These are phyloP conservation scores for Chorisops tibialis DNA, from an alignment of 2,888 invertebrate genomes.

Conservation along the genomic window DNA sequence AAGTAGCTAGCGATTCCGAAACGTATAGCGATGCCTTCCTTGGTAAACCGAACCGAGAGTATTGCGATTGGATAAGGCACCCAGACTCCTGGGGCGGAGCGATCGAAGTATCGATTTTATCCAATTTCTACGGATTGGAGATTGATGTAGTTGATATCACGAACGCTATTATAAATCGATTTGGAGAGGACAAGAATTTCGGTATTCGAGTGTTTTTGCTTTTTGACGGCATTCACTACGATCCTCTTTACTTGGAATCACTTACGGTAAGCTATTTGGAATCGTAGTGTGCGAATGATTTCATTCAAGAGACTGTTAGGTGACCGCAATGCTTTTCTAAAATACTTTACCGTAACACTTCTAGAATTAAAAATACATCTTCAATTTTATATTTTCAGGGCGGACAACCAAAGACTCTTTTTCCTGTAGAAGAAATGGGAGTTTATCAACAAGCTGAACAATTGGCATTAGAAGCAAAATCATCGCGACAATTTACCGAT, in stretches of 20 bases:
- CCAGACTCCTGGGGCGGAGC: constrained; percentile 94
- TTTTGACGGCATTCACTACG: constrained; percentile 96
- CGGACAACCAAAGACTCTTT: constrained; percentile 72
- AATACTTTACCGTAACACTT: no score
- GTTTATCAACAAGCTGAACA: constrained; percentile 78
- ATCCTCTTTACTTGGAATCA: constrained; percentile 85
- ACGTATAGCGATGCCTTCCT: constrained; percentile 83
- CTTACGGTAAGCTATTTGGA: constrained; percentile 59
- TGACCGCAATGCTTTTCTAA: no score
- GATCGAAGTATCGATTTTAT: constrained; percentile 87
- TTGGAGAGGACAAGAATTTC: constrained; percentile 89
- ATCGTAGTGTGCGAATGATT: no score
- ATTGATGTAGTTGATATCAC: constrained; percentile 92
- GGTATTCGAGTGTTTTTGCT: constrained; percentile 79
- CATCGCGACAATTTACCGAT: constrained; percentile 87
- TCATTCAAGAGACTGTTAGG: no score
- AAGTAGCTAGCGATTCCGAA: constrained; percentile 71
- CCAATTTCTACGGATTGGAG: constrained; percentile 82
- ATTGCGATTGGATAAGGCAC: constrained; percentile 86
- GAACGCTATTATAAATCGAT: constrained; percentile 84
- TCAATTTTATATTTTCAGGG: constrained; percentile 56
- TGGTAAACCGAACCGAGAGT: constrained; percentile 77
- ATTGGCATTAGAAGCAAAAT: constrained; percentile 82
- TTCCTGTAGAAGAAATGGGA: constrained; percentile 68
- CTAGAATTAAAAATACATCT: not conserved